Base-by-base conservation (phyloP, 2,888 invertebrate genomes). In the Drosophila hamatofila region DNA sequence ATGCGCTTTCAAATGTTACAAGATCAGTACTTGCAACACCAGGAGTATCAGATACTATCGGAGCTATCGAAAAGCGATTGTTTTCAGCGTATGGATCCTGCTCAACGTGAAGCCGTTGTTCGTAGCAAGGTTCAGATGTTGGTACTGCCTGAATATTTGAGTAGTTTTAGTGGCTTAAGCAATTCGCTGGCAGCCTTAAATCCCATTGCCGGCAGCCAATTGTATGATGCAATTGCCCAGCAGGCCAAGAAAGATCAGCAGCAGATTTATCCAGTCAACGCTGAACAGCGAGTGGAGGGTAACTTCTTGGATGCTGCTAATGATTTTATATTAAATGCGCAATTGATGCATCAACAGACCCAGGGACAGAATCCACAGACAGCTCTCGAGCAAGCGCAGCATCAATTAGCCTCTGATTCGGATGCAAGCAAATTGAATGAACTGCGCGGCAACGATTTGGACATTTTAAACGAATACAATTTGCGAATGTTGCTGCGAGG, bases 1-100 rank as follows among this genome's bases (percentile, higher is more conserved):
- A 81, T 91, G 72, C 92, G 92, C 37, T 91, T 92, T 16, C 92
- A 92, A 72, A 86, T 91, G 75, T 60, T 92, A 0, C 92, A 92
- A 49, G 91, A 92, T 60, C 91, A 92, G 35, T 92, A 91, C 63
- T 72, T 92, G 14, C 90, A 90, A 41, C 92, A 91, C 46, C 92
- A 92, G 56, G 92, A 92, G 61, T 89, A 90, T 65, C 63, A 91
- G 18, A 89, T 93, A 3, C 37, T 90, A 0, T 73, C 83, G 1
- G 92, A 92, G 27, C 79, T 92, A 2, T 78, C 91, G 0, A 89
- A 90, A 8, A 91, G 90, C 63, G 92, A 93, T 8, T 85, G 91
- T 30, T 92, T 92, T 58, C 89, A 89, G 35, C 83, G 88, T 0
- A 67, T 92, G 33, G 83, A 90, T 21, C 77, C 90, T 0, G 82